phyloP scores from a whole-genome alignment of 2,888 invertebrate genomes.

The Acrobasis repandana region DNA sequence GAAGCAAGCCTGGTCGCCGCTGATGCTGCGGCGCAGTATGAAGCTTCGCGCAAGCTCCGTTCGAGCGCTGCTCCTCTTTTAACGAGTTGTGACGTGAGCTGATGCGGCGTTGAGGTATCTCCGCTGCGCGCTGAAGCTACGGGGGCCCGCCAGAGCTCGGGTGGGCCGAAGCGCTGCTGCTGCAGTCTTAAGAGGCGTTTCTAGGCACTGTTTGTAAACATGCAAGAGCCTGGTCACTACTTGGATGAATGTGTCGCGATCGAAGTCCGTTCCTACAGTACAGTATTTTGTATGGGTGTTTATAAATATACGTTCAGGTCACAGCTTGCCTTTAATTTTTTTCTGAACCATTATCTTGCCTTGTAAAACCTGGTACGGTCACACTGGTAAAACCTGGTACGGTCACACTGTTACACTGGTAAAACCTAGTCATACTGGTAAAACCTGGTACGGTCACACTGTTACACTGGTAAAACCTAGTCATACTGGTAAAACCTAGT shows the following conservation, averaged over 20 bases:
- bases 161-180: conserved; percentile 28
- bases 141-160: conserved; percentile 32
- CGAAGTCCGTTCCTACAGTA: conserved; percentile 14
- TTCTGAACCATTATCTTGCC: no score
- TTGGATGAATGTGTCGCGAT: conserved; percentile 17
- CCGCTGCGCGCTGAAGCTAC: not conserved
- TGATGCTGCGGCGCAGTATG: not conserved
- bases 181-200: conserved; percentile 11
- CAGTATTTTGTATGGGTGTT: conserved; percentile 42
- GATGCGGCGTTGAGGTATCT: not conserved
- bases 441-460: no score
- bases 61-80: not conserved
- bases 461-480: no score
- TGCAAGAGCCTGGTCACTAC: not conserved
- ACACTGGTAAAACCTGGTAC: no score
- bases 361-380: no score
- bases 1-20: not conserved
- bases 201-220: not conserved
- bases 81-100: not conserved
- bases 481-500: no score
- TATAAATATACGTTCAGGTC: conserved; percentile 49
- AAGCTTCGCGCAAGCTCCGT: not conserved
- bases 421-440: no score
- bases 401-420: no score
- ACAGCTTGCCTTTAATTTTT: conserved; percentile 26